These are phyloP conservation scores for Pungitius pungitius DNA, from an alignment of 2,113 vertebrate species.

Conservation along the genomic window DNA sequence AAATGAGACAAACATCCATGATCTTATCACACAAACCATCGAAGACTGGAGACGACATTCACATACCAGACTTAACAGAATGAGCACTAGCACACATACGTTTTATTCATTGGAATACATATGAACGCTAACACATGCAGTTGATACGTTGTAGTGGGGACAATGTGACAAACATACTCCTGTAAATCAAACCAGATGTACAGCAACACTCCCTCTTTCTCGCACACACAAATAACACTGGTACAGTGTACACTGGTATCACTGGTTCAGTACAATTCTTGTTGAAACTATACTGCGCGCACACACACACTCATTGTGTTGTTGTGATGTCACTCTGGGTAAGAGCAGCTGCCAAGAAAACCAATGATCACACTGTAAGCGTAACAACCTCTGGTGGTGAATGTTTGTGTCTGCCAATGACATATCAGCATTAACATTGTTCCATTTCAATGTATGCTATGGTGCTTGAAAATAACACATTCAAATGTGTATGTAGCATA, in stretches of 20 bases:
- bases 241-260: too few species aligned
- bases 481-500: too few species aligned
- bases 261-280: constrained; percentile 60
- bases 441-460: constrained; percentile 10
- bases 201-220: constrained; percentile 47
- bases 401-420: constrained; percentile 30
- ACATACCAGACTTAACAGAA: constrained; percentile 13
- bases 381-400: constrained; percentile 40
- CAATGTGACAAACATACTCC: constrained; percentile 20
- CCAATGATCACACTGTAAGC: constrained; percentile 61
- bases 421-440: constrained; percentile 14
- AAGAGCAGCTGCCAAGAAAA: constrained; percentile 70
- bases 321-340: constrained; percentile 66
- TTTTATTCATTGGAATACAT: constrained; percentile 29
- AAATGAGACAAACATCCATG: constrained; percentile 47
- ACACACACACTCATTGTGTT: constrained; percentile 58
- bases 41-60: constrained; percentile 38
- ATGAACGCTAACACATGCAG: constrained; percentile 47
- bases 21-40: constrained; percentile 42
- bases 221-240: constrained; percentile 53
- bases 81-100: constrained; percentile 27
- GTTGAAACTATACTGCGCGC: constrained; percentile 46
- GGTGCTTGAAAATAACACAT: constrained; percentile 1
- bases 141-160: constrained; percentile 16
- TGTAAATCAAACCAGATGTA: constrained; percentile 42